phyloP scores from a whole-genome alignment of 1,140 invertebrate genomes.

The Panagrolaimus sp. region DNA sequence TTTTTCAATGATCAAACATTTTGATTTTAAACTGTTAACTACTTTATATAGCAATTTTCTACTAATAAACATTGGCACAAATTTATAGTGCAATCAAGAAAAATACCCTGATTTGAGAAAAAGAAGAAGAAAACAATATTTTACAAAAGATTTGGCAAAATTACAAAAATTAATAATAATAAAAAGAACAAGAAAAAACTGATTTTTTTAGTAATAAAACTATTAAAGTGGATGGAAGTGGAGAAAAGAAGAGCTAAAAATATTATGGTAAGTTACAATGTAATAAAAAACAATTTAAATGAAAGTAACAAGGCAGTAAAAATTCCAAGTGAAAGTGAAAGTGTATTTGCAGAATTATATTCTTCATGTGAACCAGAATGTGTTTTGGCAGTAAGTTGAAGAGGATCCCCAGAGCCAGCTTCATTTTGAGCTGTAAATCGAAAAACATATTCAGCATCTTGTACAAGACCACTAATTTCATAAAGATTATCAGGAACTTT shows the following conservation, averaged over 20 bases:
- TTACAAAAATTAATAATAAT: no score
- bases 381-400: conserved; percentile 18
- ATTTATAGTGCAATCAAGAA: background rate
- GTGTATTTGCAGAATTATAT: background rate
- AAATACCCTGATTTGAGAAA: conserved; percentile 12
- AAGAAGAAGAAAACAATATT: conserved; percentile 8
- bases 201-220: no score
- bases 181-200: no score
- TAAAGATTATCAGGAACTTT: conserved; percentile 28
- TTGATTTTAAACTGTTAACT: no score
- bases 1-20: no score
- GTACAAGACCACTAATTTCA: conserved; percentile 31
- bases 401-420: conserved; percentile 31
- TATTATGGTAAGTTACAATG: no score
- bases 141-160: background rate
- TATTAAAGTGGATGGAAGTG: no score
- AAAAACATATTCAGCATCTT: conserved; percentile 31
- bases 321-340: conserved; percentile 8
- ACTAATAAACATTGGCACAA: no score
- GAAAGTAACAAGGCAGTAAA: background rate
- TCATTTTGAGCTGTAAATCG: conserved; percentile 28
- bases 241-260: no score
- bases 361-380: conserved; percentile 10
- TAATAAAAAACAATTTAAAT: no score
- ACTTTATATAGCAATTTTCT: no score